Evolutionary conservation across 1,140 invertebrate species (phyloP).

Genomic region (Caenorhabditis tropicalis): DNA sequence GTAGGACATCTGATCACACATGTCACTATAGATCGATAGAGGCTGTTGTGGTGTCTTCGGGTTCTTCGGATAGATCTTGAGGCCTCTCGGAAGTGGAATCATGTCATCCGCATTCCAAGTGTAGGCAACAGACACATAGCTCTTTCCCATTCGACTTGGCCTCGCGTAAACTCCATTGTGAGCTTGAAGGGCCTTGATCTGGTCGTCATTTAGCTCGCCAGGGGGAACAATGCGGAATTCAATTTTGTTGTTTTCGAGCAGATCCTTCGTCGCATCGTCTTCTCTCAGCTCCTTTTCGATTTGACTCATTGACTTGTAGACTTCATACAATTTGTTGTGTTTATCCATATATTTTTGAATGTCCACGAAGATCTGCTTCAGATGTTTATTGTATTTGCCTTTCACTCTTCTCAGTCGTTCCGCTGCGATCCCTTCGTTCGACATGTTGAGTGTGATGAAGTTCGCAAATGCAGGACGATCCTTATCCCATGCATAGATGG

Average conservation of each 20-base stretch:
- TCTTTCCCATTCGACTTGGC: not conserved
- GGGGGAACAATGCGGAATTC: not conserved
- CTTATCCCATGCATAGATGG: not conserved
- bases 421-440: not conserved
- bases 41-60: not conserved
- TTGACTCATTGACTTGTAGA: not conserved
- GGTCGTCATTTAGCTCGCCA: not conserved
- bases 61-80: not conserved
- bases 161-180: not conserved
- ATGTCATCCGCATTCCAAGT: not conserved
- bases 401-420: not conserved
- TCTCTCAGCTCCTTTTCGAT: not conserved
- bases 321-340: not conserved
- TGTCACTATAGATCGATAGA: not conserved
- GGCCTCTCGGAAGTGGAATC: not conserved
- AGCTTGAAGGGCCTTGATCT: not conserved
- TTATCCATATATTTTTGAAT: not conserved
- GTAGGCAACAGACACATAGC: not conserved
- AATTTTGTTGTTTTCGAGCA: not conserved
- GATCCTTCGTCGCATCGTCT: not conserved
- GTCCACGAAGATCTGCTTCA: not conserved
- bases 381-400: not conserved
- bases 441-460: not conserved
- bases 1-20: not conserved
- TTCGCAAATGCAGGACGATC: not conserved